Evolutionary conservation across 2,797 vertebrate species (phyloP).

Genomic region (Acipenser ruthenus): DNA sequence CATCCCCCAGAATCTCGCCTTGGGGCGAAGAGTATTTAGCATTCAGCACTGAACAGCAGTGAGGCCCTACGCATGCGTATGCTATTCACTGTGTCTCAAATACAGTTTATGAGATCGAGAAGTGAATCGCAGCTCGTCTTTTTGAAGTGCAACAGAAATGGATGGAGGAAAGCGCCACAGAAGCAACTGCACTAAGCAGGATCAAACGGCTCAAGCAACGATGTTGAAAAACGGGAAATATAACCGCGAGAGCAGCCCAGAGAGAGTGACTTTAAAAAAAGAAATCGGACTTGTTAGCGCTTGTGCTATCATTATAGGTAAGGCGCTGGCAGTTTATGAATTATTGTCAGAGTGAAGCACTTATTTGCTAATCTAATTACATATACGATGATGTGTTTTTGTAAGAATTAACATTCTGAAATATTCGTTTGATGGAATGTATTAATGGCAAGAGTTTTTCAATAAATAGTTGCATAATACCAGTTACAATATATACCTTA

Average conservation of each 20-base stretch:
- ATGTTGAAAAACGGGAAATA: conserved; percentile 36
- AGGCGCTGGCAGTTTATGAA: conserved; percentile 34
- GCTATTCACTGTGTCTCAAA: conserved; percentile 49
- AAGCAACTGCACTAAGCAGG: conserved; percentile 34
- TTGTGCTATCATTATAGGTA: conserved; percentile 94
- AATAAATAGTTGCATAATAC: no score
- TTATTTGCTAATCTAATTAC: no score
- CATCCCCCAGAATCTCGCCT: background rate
- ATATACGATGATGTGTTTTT: no score
- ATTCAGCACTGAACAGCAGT: conserved; percentile 56
- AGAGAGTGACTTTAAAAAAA: conserved; percentile 85
- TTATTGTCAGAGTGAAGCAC: no score
- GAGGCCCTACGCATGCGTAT: conserved; percentile 60
- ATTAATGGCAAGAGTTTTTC: no score
- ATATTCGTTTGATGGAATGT: no score
- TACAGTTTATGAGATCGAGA: conserved; percentile 28
- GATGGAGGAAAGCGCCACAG: conserved; percentile 62
- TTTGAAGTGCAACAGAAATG: conserved; percentile 55
- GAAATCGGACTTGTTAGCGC: conserved; percentile 92
- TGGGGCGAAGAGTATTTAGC: conserved; percentile 50
- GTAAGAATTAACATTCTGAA: no score
- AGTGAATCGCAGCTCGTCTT: conserved; percentile 35
- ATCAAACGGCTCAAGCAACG: conserved; percentile 24
- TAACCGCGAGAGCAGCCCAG: conserved; percentile 34
- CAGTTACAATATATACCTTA: no score